phyloP scores from a whole-genome alignment of 2,888 invertebrate species.

The Malthinus flaveolus region DNA sequence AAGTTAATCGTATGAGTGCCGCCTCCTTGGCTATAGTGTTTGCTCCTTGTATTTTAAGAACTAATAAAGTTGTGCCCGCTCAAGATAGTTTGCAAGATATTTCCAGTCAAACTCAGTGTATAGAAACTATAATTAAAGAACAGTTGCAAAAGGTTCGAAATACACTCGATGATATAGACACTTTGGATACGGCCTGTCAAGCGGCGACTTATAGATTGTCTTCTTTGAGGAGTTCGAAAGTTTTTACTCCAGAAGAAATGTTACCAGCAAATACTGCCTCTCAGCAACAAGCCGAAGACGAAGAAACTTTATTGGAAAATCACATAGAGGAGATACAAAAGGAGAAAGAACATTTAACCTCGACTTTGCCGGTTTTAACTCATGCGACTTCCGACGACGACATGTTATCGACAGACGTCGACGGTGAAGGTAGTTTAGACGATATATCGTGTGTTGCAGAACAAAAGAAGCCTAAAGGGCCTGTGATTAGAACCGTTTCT shows the following conservation, averaged over 20 bases:
- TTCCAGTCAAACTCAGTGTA: slow-evolving; percentile 84
- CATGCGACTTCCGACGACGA: slow-evolving; percentile 89
- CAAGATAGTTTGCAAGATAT: slow-evolving; percentile 92
- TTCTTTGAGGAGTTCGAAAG: slow-evolving; percentile 74
- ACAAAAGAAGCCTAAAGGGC: slow-evolving; percentile 44
- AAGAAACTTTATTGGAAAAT: slow-evolving; percentile 74
- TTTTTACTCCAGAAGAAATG: slow-evolving; percentile 63
- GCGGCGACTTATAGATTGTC: slow-evolving; percentile 81
- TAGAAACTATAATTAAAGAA: slow-evolving; percentile 88
- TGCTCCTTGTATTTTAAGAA: slow-evolving; percentile 90
- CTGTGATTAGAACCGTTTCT: slow-evolving; percentile 52
- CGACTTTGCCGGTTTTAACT: slow-evolving; percentile 77
- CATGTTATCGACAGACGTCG: slow-evolving; percentile 77
- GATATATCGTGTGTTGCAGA: slow-evolving; percentile 57
- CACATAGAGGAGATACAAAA: slow-evolving; percentile 81
- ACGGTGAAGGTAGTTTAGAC: slow-evolving; percentile 77
- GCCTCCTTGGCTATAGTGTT: slow-evolving; percentile 92
- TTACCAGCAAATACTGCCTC: slow-evolving; percentile 48
- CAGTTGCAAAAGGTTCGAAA: slow-evolving; percentile 82
- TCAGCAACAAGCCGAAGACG: slow-evolving; percentile 60
- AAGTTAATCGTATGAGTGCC: slow-evolving; percentile 89
- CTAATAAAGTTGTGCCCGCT: slow-evolving; percentile 84
- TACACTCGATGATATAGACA: slow-evolving; percentile 87
- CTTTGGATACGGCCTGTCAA: slow-evolving; percentile 83
- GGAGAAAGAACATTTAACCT: slow-evolving; percentile 80